Evolutionary conservation across 2,888 invertebrate species (phyloP), one percentile per base, ranked within the genome.

Genomic region (Digitonthophagus gazella): DNA sequence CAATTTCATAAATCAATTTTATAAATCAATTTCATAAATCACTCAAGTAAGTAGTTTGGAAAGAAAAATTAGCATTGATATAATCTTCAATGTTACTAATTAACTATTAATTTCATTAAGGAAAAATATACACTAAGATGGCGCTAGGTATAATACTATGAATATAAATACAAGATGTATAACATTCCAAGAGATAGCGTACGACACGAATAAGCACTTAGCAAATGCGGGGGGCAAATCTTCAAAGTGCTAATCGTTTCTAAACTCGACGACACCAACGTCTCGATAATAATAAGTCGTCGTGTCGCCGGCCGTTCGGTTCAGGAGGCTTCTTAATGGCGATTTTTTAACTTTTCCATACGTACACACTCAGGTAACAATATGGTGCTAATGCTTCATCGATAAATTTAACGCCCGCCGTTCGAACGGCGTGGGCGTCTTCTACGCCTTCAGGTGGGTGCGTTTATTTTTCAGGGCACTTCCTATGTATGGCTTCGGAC

Each of bases 371-470:
- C 18, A 61, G 19, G 61, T 61, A 61, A 61, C 61, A 61, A 61
- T 20, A 19, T 19, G 6, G 61, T 61, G 61, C 18, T 61, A 61
- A 61, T 61, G 61, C 61, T 61, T 61, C 61, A 61, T 18, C 61
- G 61, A 61, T 61, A 61, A 19, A 61, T 61, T 61, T 61, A 61
- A 61, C 20, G 14, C 18, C n/a, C 28, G 28, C 6, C 28, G 28
- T 44, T 11, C 28, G 28, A 11, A 44, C 1, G 11, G 28, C 28
- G 61, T 61, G 61, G 61, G 61, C 61, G 20, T 18, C 16, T 61
- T 57, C 6, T 16, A 61, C n/a, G 61, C 19, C 28, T 44, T 44
- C 28, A 44, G 28, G 28, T 44, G 6, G 28, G 28, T 44, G 28
- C 28, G 28, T 44, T 44, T 44, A 44, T 44, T 44, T 44, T 44